Percentiles rank a stretch among this genome's conserved stretches.
Conservation (phyloP, 2,797 vertebrate species). For the Hozukius guyotensis region DNA sequence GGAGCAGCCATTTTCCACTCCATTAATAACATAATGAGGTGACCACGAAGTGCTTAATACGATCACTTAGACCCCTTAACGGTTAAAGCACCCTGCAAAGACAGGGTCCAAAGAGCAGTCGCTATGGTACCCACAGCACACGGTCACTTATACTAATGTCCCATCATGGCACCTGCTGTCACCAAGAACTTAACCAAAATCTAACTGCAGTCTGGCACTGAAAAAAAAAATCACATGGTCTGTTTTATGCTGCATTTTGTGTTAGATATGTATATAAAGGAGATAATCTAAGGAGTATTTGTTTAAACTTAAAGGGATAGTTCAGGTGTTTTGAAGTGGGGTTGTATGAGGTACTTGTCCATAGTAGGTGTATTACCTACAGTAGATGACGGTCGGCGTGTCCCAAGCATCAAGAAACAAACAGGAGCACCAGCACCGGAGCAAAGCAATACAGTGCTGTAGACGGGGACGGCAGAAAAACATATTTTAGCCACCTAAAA, state of each 20-base stretch:
- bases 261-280: no score
- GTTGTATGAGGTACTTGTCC: no score
- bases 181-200: not conserved
- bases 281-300: not conserved
- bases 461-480: no score
- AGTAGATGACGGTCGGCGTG: no score
- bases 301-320: not conserved
- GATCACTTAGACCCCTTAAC: slow-evolving; percentile 61
- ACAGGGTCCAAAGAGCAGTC: slow-evolving; percentile 50
- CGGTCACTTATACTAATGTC: slow-evolving; percentile 11
- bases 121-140: slow-evolving; percentile 33
- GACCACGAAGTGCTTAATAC: slow-evolving; percentile 48
- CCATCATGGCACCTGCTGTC: not conserved
- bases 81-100: slow-evolving; percentile 31
- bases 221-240: not conserved
- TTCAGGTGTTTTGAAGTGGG: no score
- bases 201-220: not conserved
- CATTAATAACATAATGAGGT: slow-evolving; percentile 78
- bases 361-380: no score
- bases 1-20: slow-evolving; percentile 64
- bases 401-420: no score
- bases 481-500: no score
- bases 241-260: not conserved
- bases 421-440: no score
- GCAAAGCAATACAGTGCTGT: no score